Base-by-base conservation (phyloP, 1,140 invertebrate species). In the Platyscapa corneri region DNA sequence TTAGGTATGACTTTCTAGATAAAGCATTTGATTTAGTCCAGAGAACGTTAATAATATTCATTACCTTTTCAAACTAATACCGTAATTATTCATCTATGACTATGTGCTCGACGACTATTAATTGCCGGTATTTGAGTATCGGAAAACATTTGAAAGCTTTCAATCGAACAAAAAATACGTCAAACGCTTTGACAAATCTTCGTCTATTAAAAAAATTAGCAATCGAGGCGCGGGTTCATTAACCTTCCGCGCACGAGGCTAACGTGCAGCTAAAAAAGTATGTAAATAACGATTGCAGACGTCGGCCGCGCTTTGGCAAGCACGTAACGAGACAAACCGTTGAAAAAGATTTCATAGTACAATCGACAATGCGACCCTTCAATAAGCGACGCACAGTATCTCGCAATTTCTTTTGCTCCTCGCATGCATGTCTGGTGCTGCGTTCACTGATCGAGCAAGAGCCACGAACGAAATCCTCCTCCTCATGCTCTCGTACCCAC, bases 21-120 rank as follows among this genome's bases (percentile, higher is more conserved):
- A 60, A 60, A 60, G 23, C 49, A 60, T 60, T 60, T 5, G 56
- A 60, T 60, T 27, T 23, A 60, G 27, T 27, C 23, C 14, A 20
- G 27, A 18, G 64, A 67, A 67, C 32, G 32, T 67, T 67, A 67
- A 67, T 67, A 67, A 67, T 67, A 67, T 18, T 67, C n/a, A 32
- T 67, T 67, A 32, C n/a, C 18, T 67, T 67, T 67, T 67, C 32
- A 67, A 32, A 67, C 32, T 53, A 18, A 14, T 16, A 53, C 2
- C 49, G 16, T 18, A 14, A 53, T 53, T 53, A 18, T 2, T 6
- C 16, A 53, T 53, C 49, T 53, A 53, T 53, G 16, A 53, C 2
- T 18, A 53, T 14, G 18, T 53, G 49, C 49, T 53, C 49, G 18
- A 10, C 2, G 16, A 53, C 16, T 53, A 53, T 53, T 2, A 10